Base-by-base conservation (phyloP, 30 jellyfish, hydroid and myxozoan genomes). In the Aurelia coerulea region DNA sequence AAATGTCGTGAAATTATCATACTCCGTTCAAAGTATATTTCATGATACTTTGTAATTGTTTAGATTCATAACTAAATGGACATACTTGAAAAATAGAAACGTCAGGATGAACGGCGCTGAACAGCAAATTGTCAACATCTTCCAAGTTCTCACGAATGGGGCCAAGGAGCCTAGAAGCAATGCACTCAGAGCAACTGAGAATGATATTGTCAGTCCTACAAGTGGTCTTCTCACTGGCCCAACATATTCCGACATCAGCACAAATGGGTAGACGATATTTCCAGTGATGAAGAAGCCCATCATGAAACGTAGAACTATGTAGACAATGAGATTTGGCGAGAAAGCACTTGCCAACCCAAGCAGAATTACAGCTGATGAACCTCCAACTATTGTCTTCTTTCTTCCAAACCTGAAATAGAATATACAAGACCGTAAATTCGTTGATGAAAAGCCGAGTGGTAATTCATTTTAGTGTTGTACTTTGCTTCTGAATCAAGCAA, bases 201-300 rank as follows among this genome's bases (percentile, higher is more conserved):
- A 10, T 91, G 91, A 90, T 14, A 68, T 15, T 1, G 84, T 32
- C 69, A 69, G 65, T 6, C 97, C 97, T 17, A 91, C 92, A 46
- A 42, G 10, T 35, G 97, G 92, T 49, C 97, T 86, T 64, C 80
- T 16, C 49, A 69, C 70, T 42, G 86, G 85, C 10, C 97, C 97
- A n/a, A 90, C 97, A 37, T 84, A 51, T 52, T 90, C 97, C 16
- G 91, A 56, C 10, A 62, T 34, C 74, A 90, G 17, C 66, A 90
- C 71, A 77, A 90, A 74, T 13, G 80, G 80, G 62, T 90, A 94
- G 15, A 83, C 88, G 67, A 66, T 62, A 34, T 74, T 74, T 10
- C 94, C 97, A 17, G 95, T 81, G 16, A 73, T 65, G 89, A 83
- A 68, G 74, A 90, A 68, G n/a, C 97, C 97, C 23, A 82, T 84